A percentile compares a stretch with the other conserved stretches of the same genome.
Evolutionary conservation across 2,888 invertebrate species (phyloP).

Genomic region (Netelia fuscicornis): DNA sequence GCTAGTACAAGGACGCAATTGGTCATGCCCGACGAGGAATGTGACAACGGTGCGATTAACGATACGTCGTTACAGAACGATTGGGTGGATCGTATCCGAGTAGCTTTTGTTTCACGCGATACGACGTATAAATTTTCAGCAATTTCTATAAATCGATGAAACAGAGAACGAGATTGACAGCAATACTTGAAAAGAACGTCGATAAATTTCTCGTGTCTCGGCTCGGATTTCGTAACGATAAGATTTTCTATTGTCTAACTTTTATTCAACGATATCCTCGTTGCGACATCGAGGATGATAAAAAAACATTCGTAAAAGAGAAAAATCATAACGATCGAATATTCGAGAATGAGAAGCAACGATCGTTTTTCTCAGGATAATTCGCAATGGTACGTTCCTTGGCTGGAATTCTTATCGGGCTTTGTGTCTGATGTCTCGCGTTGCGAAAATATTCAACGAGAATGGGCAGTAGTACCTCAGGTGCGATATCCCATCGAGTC

Average conservation of each 20-base stretch:
- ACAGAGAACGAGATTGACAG: too few relatives aligned
- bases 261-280: background rate
- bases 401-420: conserved; percentile 49
- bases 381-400: background rate
- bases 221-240: conserved; percentile 27
- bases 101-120: conserved; percentile 21
- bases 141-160: background rate
- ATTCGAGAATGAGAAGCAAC: conserved; percentile 23
- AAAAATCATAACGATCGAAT: conserved; percentile 36
- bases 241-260: conserved; percentile 24
- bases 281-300: background rate
- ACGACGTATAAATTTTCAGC: background rate
- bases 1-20: conserved; percentile 73
- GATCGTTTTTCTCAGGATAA: conserved; percentile 48
- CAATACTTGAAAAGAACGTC: too few relatives aligned
- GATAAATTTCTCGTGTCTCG: background rate
- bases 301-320: background rate
- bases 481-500: conserved; percentile 55
- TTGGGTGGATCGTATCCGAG: conserved; percentile 1
- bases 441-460: conserved; percentile 53
- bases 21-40: conserved; percentile 75
- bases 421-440: conserved; percentile 7
- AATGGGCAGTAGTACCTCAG: conserved; percentile 9
- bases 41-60: conserved; percentile 64
- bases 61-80: conserved; percentile 8